Percentiles rank a stretch among this genome's conserved stretches.
These are phyloP conservation scores for Lagria hirta DNA, from an alignment of 2,888 invertebrate species.

Conservation along the genomic window DNA sequence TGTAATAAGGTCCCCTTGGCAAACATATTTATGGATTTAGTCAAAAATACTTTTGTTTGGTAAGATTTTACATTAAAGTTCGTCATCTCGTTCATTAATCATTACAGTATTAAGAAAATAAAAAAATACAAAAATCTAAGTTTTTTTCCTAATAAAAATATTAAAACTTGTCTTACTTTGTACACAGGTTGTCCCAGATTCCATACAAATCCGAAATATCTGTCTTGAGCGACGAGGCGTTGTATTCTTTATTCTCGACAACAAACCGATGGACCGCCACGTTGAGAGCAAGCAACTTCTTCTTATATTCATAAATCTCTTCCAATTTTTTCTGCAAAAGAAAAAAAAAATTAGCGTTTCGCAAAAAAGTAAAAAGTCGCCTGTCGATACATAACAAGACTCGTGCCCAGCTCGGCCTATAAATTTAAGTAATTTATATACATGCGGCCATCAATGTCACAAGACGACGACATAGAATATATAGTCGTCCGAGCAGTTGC, in stretches of 20 bases:
- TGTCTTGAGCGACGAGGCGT: constrained; percentile 59
- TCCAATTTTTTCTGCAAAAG: constrained; percentile 57
- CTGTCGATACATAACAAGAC: constrained; percentile 51
- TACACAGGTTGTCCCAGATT: constrained; percentile 70
- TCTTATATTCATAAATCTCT: constrained; percentile 59
- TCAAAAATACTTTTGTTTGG: too few species aligned
- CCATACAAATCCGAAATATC: constrained; percentile 68
- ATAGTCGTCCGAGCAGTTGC: constrained; percentile 43
- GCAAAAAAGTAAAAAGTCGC: too few species aligned
- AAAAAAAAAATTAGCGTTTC: constrained; percentile 16
- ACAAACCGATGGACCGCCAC: constrained; percentile 62
- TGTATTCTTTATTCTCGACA: constrained; percentile 54
- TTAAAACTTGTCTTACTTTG: constrained; percentile 65
- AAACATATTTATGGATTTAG: too few species aligned
- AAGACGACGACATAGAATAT: constrained; percentile 40
- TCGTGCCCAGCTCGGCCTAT: constrained; percentile 58
- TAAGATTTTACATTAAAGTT: too few species aligned
- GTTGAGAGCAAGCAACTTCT: constrained; percentile 60
- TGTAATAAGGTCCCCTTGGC: too few species aligned
- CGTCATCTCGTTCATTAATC: too few species aligned
- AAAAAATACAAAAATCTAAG: too few species aligned
- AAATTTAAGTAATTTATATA: constrained; percentile 54
- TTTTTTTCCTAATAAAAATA: too few species aligned
- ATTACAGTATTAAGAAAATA: too few species aligned
- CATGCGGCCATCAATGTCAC: constrained; percentile 50